Evolutionary conservation across 2,888 invertebrate genomes (phyloP), one percentile per base, ranked within the genome.

Genomic region (Hirudinaria manillensis): DNA sequence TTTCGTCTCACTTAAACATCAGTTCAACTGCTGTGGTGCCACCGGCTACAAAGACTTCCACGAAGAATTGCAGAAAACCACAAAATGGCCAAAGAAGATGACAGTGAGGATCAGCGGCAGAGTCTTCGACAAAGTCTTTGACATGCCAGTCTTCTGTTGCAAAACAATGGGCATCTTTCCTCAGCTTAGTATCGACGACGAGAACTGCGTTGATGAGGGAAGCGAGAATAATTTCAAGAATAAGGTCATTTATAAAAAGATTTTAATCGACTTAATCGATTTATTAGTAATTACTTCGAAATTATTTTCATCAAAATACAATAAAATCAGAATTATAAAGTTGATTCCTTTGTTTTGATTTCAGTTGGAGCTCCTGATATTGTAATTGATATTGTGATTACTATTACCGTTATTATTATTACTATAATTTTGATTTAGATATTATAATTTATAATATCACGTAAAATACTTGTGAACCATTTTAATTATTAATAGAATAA

Each of bases 1-100:
- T 61, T 61, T 16, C 29, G 1, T 61, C 13, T 61, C 13, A 61
- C 1, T 1, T 36, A 21, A 53, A 13, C 53, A 53, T 6, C 68
- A 68, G 68, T 3, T 68, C 3, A 68, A 68, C 68, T 68, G 68
- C 68, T 68, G 68, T 21, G 68, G 68, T 34, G 68, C 68, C 19
- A n/a, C 68, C 10, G 32, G 32, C 2, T 68, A n/a, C 68, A 68
- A 34, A 36, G 68, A 68, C 27, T 68, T 68, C 36, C 32, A 68
- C 16, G 68, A 34, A 6, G 19, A 10, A 34, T n/a, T 34, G 16
- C 3, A 68, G 13, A 29, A 27, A 34, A 68, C 68, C 2, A 10
- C 32, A 7, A 29, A 29, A 10, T 68, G 68, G 68, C 68, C 68
- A 34, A 32, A 36, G 21, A 2, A 2, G 0, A n/a, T 29, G 2